Evolutionary conservation across 1,140 invertebrate genomes (phyloP).

Genomic region (Gryon sp.): DNA sequence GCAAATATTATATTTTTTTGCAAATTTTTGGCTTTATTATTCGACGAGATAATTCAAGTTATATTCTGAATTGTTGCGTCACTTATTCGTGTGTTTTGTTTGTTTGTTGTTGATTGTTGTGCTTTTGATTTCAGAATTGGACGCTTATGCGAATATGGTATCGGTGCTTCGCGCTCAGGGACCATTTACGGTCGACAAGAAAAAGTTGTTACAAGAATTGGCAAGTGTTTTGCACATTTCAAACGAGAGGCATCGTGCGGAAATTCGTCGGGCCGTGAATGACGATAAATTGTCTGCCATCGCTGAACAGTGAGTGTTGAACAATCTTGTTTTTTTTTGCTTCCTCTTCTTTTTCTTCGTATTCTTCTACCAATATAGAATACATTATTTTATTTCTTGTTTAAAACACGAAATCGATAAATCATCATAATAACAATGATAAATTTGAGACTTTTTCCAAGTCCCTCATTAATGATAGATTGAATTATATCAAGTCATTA

Average conservation of each 20-base stretch:
- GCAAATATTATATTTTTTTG: no score
- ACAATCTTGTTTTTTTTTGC: conserved; percentile 3
- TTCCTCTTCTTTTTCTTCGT: conserved; percentile 3
- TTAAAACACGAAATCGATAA: no score
- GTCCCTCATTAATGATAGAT: neutral
- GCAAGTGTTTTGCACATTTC: conserved; percentile 91
- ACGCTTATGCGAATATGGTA: conserved; percentile 93
- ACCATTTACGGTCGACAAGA: conserved; percentile 89
- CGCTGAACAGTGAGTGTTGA: conserved; percentile 88
- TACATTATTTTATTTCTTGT: no score
- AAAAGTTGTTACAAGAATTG: conserved; percentile 90
- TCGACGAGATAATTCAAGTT: no score
- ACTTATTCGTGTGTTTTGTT: no score
- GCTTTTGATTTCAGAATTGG: conserved; percentile 84
- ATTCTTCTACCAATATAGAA: neutral
- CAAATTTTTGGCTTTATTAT: no score
- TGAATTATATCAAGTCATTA: no score
- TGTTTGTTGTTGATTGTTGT: conserved; percentile 10
- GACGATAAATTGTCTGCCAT: conserved; percentile 93
- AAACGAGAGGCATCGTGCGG: conserved; percentile 92
- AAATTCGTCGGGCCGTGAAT: conserved; percentile 93
- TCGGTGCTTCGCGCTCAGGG: conserved; percentile 95
- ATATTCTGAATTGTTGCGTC: no score
- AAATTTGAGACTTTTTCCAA: no score
- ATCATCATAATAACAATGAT: no score